A percentile compares a stretch with the other conserved stretches of the same genome.
Evolutionary conservation across 2,888 invertebrate species (phyloP).

Genomic region (Petrolisthes manimaculis): DNA sequence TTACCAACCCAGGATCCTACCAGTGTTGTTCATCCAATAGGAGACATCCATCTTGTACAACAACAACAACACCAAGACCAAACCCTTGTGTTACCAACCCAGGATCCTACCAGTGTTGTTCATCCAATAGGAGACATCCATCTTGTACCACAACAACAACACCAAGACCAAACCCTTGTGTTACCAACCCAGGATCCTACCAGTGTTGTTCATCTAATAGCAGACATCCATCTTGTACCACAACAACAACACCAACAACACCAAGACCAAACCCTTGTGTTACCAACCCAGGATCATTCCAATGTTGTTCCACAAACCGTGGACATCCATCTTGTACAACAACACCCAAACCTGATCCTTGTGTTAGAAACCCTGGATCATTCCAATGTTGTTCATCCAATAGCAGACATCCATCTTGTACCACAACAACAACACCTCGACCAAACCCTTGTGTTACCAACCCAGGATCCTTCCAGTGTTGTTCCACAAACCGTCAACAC

Average conservation of each 20-base stretch:
- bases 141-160: slow-evolving; percentile 16
- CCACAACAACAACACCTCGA: slow-evolving; percentile 30
- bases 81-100: too few species aligned
- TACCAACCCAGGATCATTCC: slow-evolving; percentile 35
- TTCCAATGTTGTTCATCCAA: slow-evolving; percentile 24
- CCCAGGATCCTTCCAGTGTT: slow-evolving; percentile 51
- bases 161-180: slow-evolving; percentile 18
- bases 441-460: slow-evolving; percentile 35
- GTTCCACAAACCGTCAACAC: slow-evolving; percentile 39
- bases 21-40: slow-evolving; percentile 65
- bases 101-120: too few species aligned
- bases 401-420: slow-evolving; percentile 30
- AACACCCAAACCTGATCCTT: slow-evolving; percentile 39
- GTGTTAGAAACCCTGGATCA: slow-evolving; percentile 44
- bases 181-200: slow-evolving; percentile 32
- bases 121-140: too few species aligned
- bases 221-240: slow-evolving; percentile 28
- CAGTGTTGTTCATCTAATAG: slow-evolving; percentile 46
- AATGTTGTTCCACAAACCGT: slow-evolving; percentile 41
- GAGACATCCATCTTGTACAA: slow-evolving; percentile 69
- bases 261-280: slow-evolving; percentile 28
- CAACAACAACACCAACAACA: slow-evolving; percentile 28
- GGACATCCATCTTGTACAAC: slow-evolving; percentile 36
- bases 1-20: slow-evolving; percentile 12
- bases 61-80: not conserved